A percentile compares a stretch with the other conserved stretches of the same genome.
phyloP scores from a whole-genome alignment of 2,113 vertebrate species.

The human region DNA sequence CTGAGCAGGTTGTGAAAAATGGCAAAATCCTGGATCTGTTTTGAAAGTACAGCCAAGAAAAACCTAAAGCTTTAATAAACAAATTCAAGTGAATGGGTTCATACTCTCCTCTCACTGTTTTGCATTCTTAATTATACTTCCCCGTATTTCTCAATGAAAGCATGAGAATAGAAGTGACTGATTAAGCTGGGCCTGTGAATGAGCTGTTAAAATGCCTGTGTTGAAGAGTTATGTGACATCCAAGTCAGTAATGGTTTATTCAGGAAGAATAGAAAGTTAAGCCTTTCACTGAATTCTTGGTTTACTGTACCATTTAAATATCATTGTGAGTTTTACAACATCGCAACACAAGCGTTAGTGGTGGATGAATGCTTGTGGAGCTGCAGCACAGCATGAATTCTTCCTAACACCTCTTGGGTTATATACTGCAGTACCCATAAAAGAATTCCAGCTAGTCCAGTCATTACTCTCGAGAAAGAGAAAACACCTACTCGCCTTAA shows the following conservation, averaged over 20 bases:
- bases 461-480: constrained; percentile 78
- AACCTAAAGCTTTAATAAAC: neutral
- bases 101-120: neutral
- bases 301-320: constrained; percentile 79
- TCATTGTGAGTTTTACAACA: constrained; percentile 73
- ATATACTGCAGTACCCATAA: constrained; percentile 74
- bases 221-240: constrained; percentile 23
- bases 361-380: constrained; percentile 66
- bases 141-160: neutral
- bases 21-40: neutral
- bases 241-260: constrained; percentile 5
- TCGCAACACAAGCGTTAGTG: constrained; percentile 70
- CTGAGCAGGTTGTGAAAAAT: neutral
- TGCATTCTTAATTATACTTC: constrained; percentile 1
- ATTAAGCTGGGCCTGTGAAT: neutral
- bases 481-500: constrained; percentile 80
- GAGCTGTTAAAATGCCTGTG: neutral
- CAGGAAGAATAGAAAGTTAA: constrained; percentile 71
- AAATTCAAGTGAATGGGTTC: neutral
- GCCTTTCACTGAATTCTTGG: constrained; percentile 69
- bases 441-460: constrained; percentile 75
- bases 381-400: constrained; percentile 78
- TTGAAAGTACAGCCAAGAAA: neutral
- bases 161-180: neutral
- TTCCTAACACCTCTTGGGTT: constrained; percentile 79